phyloP scores from a whole-genome alignment of 2,113 vertebrate genomes.

The Bufo gargarizans region DNA sequence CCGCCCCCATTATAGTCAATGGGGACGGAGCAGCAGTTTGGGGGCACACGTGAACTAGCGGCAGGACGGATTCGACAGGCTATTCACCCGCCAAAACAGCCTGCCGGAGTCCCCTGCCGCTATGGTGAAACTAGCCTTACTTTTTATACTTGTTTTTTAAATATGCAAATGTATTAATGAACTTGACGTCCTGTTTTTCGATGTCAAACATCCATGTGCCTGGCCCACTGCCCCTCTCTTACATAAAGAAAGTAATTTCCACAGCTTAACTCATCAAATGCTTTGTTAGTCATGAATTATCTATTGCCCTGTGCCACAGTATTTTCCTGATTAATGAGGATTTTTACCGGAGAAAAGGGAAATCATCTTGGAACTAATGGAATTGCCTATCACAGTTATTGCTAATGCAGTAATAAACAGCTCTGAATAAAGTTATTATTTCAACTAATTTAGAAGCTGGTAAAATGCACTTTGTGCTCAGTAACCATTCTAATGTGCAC shows the following conservation, averaged over 20 bases:
- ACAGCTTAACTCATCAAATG: conserved; percentile 39
- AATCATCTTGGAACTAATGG: conserved; percentile 42
- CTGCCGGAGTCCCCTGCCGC: no score
- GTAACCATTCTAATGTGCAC: conserved; percentile 34
- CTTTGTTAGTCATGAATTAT: conserved; percentile 28
- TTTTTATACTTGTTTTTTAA: background rate
- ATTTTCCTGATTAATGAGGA: conserved; percentile 47
- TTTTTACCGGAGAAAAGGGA: conserved; percentile 22
- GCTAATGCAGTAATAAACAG: conserved; percentile 53
- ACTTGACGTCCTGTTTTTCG: background rate
- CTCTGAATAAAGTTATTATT: conserved; percentile 54
- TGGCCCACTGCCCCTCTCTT: background rate
- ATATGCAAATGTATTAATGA: background rate
- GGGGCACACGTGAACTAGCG: no score
- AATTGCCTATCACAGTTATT: conserved; percentile 22
- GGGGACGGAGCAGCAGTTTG: no score
- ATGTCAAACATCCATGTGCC: background rate
- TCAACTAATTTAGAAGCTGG: conserved; percentile 40
- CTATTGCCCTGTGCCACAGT: background rate
- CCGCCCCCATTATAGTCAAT: no score
- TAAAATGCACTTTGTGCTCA: conserved; percentile 31
- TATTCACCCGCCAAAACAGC: no score
- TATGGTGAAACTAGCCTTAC: background rate
- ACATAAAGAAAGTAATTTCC: conserved; percentile 10
- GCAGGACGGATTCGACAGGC: no score